Conservation (phyloP, 2,797 vertebrate species). For the Eurystomus glaucurus region DNA sequence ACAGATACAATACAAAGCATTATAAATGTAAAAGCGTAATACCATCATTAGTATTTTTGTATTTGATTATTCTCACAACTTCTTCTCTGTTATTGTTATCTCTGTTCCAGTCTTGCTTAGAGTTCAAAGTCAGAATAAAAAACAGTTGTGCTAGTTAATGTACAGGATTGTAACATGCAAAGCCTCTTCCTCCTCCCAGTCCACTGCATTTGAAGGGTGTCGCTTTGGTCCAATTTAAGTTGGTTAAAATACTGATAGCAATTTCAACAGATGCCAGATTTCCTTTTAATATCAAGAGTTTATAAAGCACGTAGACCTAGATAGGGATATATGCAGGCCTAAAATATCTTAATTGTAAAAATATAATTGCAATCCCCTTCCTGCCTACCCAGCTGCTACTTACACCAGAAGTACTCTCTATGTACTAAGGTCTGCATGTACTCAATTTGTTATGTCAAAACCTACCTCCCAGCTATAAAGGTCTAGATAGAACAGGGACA, state of each 20-base stretch:
- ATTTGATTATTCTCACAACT: not conserved
- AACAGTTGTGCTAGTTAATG: rapidly evolving
- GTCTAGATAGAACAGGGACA: not conserved
- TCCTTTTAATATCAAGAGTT: not conserved
- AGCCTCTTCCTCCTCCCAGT: not conserved
- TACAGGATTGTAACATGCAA: not conserved
- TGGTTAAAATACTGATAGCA: not conserved
- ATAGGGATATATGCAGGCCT: not conserved
- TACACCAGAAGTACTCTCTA: not conserved
- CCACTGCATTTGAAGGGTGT: not conserved
- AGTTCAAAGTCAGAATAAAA: not conserved
- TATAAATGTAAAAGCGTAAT: not conserved
- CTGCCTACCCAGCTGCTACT: not conserved
- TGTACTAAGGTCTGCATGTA: not conserved
- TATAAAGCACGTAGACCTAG: not conserved
- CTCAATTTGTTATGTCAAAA: not conserved
- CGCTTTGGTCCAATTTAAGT: not conserved
- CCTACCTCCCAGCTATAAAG: not conserved
- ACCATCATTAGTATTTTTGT: not conserved
- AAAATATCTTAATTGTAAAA: not conserved
- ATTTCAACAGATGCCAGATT: not conserved
- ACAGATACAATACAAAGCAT: not conserved
- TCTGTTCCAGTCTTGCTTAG: not conserved
- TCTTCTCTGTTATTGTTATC: not conserved
- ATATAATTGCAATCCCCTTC: not conserved